Evolutionary conservation across 1,140 invertebrate species (phyloP), one percentile per base, ranked within the genome.

Genomic region (Bombus balteatus): DNA sequence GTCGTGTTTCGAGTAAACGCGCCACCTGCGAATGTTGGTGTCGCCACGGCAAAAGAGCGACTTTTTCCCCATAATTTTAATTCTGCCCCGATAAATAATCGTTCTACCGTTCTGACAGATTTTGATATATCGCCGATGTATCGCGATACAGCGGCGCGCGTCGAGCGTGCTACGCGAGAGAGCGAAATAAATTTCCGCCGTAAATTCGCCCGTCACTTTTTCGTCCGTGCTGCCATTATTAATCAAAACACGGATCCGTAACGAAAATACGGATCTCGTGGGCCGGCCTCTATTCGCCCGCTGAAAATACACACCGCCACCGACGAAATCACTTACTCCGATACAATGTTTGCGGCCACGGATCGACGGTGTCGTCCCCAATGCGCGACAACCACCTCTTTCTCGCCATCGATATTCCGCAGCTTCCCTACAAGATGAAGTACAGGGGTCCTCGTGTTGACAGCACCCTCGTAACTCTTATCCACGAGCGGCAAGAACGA

Each of bases 391-490:
- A 68, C 81, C 37, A 74, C 39, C 85, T 86, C 62, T 70, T 85
- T 62, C 57, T 59, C 83, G 77, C 86, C 57, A 59, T 59, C 57
- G 83, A 85, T 87, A 87, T 75, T 83, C 81, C 74, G 34, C 41
- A 34, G 28, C 66, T 70, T 83, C 72, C 76, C 59, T 80, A 66
- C 76, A 59, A 87, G 86, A 87, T 71, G 86, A 85, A 87, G 76
- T 76, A 68, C 83, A 70, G 85, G 83, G 83, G 83, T 71, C 62
- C 86, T 85, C 70, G 82, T 75, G 83, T 87, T 71, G 83, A 87
- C 86, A 85, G 86, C 76, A 85, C 86, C 83, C 86, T 87, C 86
- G 86, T 87, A 87, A 87, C 76, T 87, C 83, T 87, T 85, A 73
- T 85, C 76, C 76, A 73, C 43, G 68, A 59, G 75, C 43, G 72